phyloP scores from a whole-genome alignment of 2,113 vertebrate genomes.

The Paraplagusia blochii region DNA sequence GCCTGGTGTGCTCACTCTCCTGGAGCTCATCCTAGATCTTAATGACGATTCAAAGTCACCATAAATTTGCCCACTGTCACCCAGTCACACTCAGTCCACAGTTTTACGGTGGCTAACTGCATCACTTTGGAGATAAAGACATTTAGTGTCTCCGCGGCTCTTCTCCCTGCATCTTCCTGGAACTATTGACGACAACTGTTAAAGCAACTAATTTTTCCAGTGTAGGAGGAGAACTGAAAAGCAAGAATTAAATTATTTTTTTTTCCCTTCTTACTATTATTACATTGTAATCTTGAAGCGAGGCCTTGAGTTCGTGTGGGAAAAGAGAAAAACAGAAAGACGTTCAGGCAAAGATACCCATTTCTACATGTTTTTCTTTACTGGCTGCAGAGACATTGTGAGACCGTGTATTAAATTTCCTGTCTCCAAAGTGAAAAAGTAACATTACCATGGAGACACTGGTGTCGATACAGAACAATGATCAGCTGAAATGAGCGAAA shows the following conservation, averaged over 20 bases:
- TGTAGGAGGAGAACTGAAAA: slow-evolving; percentile 42
- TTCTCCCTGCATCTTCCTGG: slow-evolving; percentile 27
- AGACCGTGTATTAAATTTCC: slow-evolving; percentile 38
- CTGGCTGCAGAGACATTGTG: slow-evolving; percentile 17
- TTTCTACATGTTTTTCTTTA: slow-evolving; percentile 14
- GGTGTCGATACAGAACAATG: slow-evolving; percentile 32
- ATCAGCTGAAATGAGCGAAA: slow-evolving; percentile 35
- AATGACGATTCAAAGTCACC: slow-evolving; percentile 46
- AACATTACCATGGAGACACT: slow-evolving; percentile 27
- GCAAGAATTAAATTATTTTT: slow-evolving; percentile 50
- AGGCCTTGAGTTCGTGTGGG: too few relatives aligned
- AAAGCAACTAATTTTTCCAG: slow-evolving; percentile 6
- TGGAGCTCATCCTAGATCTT: slow-evolving; percentile 21
- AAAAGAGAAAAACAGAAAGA: slow-evolving; percentile 14
- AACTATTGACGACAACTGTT: not conserved
- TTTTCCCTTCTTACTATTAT: slow-evolving; percentile 6
- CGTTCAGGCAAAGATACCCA: not conserved
- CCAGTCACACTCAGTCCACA: slow-evolving; percentile 35
- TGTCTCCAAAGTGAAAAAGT: slow-evolving; percentile 33
- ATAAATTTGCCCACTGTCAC: slow-evolving; percentile 63
- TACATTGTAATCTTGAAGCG: too few relatives aligned
- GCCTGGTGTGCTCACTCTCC: not conserved
- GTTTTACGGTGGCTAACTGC: slow-evolving; percentile 50
- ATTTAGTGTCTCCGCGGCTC: slow-evolving; percentile 31
- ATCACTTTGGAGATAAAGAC: slow-evolving; percentile 46